phyloP scores from a whole-genome alignment of 2,888 invertebrate species.

The Eudemis profundana region DNA sequence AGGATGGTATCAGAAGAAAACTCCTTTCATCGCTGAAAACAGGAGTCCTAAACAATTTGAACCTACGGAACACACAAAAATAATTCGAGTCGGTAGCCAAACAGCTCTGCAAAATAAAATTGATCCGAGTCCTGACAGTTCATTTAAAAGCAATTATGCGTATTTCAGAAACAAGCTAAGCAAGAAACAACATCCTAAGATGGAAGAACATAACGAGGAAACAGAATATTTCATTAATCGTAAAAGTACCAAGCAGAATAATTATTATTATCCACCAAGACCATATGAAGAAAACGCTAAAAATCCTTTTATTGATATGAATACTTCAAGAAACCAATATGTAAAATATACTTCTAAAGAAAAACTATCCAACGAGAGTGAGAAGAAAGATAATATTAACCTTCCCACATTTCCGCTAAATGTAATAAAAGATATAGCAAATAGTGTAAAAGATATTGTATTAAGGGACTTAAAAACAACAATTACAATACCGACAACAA shows the following conservation, averaged over 20 bases:
- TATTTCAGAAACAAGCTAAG: slow-evolving; percentile 9
- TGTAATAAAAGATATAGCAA: slow-evolving; percentile 65
- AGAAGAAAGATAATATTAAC: slow-evolving; percentile 4
- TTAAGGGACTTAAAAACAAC: slow-evolving; percentile 61
- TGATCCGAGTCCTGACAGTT: background rate
- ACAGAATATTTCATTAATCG: background rate
- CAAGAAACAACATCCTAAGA: background rate
- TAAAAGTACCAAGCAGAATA: background rate
- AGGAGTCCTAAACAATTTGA: background rate
- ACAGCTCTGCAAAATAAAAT: background rate
- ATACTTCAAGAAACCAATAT: background rate
- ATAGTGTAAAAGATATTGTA: slow-evolving; percentile 65
- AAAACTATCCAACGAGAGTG: background rate
- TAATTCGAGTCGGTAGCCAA: background rate
- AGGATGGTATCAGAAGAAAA: slow-evolving; percentile 3
- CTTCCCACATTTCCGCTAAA: slow-evolving; percentile 44
- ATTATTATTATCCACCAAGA: slow-evolving; percentile 1
- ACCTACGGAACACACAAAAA: background rate
- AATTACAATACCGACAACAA: background rate
- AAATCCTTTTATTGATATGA: background rate
- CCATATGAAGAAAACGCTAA: background rate
- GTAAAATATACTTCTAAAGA: background rate
- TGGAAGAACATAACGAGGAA: background rate
- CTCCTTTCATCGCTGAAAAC: background rate
- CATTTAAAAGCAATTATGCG: slow-evolving; percentile 6